Base-by-base conservation (phyloP, 2,888 invertebrate genomes). In the Latheticus oryzae region DNA sequence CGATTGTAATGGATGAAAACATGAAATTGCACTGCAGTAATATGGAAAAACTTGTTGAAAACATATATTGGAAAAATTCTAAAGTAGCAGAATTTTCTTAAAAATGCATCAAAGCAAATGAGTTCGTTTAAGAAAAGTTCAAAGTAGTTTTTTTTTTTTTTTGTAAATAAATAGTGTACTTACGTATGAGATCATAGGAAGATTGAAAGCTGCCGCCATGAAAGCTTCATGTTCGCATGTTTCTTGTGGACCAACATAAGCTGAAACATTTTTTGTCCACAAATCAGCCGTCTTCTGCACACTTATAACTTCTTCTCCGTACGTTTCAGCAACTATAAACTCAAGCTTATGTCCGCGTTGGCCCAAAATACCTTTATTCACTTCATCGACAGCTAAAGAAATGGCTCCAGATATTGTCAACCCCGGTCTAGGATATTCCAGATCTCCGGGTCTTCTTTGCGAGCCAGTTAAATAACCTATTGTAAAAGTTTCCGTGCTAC, bases 151-250 rank as follows among this genome's bases (percentile, higher is more conserved):
- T 30, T 30, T 5, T 9, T 30, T 17, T 16, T n/a, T n/a, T n/a
- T n/a, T n/a, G n/a, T n/a, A n/a, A n/a, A n/a, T 2, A 23, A 23
- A 3, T 11, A 23, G 4, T n/a, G 3, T 21, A 89, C 93, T 89
- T 80, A 96, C 96, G 76, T 96, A 96, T 65, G 96, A 96, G 73
- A 96, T 91, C 96, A 97, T 96, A 2, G 95, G 95, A 38, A 95
- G 81, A 78, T 96, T 95, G 80, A 96, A 95, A 28, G 95, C 91
- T 1, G 95, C 91, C 0, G 96, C 95, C 87, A 97, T 91, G 65
- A 91, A 86, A 0, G 93, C 96, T 79, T 97, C 96, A 77, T 95
- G 94, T 11, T 93, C 87, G 77, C 96, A 95, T 0, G 94, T 92
- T 76, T 93, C 93, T 73, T 92, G 91, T 0, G 92, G 92, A 0